These are phyloP conservation scores for Apodemus sylvaticus DNA, from an alignment of 2,113 vertebrate genomes.

Conservation along the genomic window DNA sequence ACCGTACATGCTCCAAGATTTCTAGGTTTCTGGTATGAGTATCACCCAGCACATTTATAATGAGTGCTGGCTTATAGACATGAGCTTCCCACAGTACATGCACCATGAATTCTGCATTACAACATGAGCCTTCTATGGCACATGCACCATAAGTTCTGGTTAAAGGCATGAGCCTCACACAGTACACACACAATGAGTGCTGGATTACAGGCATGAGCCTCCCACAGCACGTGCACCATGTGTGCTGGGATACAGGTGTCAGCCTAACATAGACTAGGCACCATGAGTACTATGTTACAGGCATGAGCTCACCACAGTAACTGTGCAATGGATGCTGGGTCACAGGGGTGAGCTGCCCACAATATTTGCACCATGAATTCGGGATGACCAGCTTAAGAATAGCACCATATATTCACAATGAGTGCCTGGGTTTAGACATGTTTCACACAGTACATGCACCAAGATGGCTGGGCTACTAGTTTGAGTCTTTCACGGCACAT, in stretches of 20 bases:
- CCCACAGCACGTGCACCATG: background rate
- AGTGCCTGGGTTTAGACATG: background rate
- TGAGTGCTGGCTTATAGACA: too few species aligned
- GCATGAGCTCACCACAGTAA: background rate
- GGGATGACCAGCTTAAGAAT: background rate
- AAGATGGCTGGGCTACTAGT: background rate
- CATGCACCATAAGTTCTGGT: background rate
- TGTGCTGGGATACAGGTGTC: background rate
- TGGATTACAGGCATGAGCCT: background rate
- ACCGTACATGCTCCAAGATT: background rate
- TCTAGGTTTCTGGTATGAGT: background rate
- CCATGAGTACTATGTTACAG: background rate
- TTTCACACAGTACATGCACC: background rate
- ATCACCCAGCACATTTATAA: too few species aligned
- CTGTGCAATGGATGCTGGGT: background rate
- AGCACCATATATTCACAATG: background rate
- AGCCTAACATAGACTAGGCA: background rate
- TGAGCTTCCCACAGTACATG: too few species aligned
- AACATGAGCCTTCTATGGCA: background rate
- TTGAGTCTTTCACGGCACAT: background rate
- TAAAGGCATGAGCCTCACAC: background rate
- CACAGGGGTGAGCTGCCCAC: background rate
- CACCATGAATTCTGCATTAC: background rate
- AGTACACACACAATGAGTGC: background rate
- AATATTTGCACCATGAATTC: background rate